Evolutionary conservation across 2,888 invertebrate species (phyloP), one percentile per base, ranked within the genome.

Genomic region (Tiliacea aurago): DNA sequence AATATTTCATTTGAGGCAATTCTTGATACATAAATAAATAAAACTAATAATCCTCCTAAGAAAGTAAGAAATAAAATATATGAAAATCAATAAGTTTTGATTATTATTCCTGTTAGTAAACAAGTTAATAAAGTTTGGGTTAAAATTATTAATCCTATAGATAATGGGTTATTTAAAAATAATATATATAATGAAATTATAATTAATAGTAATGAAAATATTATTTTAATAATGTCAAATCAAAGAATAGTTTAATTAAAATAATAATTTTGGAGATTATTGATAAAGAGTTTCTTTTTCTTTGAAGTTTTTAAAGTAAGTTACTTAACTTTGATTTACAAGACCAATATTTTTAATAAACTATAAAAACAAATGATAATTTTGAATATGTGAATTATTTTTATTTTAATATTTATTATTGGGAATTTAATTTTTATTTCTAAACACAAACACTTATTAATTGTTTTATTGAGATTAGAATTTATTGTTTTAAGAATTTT

Each of bases 211-310:
- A 90, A 84, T 47, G 94, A 90, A 78, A 95, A 86, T 87, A 93
- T 89, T 87, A 95, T 86, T 93, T 93, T 94, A 84, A 86, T 86
- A 84, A 91, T 90, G 73, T 94, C 97, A 97, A 96, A 95, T 93
- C 97, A 97, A 96, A 95, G 96, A 96, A 93, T 97, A 97, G 97
- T 97, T 97, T 97, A 93, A 88, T 83, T 93, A 97, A 94, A 97
- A 97, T 97, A 95, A 97, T 97, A 97, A 97, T 97, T 97, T 97
- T 97, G 97, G 97, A 96, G 96, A 97, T 97, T 97, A 97, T 97
- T 90, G 96, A 97, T 95, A 96, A 95, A 95, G 93, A 92, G 13
- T 72, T 88, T 93, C 93, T 96, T 96, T 96, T 96, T 96, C 94
- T 95, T 96, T 97, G 96, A 97, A 96, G 95, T 96, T 97, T 97